Evolutionary conservation across 2,113 vertebrate genomes (phyloP).

Genomic region (Eulemur rufifrons): DNA sequence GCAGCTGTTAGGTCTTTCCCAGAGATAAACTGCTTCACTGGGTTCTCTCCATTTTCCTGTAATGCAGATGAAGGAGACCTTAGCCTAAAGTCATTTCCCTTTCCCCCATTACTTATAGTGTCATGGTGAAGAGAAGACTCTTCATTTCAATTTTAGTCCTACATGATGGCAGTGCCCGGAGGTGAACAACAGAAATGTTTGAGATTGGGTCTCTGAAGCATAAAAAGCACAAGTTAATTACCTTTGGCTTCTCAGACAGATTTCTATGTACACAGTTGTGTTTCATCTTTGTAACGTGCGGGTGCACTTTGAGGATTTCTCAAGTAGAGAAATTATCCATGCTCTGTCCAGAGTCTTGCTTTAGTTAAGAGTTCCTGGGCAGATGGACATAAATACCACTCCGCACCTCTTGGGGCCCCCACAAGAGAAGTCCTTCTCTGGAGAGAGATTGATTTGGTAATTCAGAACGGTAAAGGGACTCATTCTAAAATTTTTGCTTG

Average conservation of each 20-base stretch:
- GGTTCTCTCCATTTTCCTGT: neutral
- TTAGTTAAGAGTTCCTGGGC: neutral
- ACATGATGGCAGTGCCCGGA: neutral
- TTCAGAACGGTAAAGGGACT: neutral
- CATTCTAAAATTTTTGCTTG: conserved; percentile 45
- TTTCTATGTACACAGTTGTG: conserved; percentile 25
- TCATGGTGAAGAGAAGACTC: neutral
- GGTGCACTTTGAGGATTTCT: conserved; percentile 27
- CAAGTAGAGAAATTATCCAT: conserved; percentile 18
- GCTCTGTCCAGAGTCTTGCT: neutral
- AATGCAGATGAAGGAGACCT: neutral
- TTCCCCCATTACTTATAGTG: neutral
- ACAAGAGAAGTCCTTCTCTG: neutral
- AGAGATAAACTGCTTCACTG: neutral
- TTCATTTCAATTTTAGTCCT: neutral
- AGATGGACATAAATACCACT: neutral
- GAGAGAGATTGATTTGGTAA: neutral
- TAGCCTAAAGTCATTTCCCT: neutral
- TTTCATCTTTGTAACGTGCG: conserved; percentile 44
- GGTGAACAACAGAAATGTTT: neutral
- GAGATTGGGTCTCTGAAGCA: conserved; percentile 34
- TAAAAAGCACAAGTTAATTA: conserved; percentile 38
- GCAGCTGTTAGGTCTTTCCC: neutral
- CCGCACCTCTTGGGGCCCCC: neutral
- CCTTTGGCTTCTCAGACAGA: conserved; percentile 36